A percentile compares a stretch with the other conserved stretches of the same genome.
Conservation (phyloP, 2,888 invertebrate genomes). For the Tetragnatha montana region DNA sequence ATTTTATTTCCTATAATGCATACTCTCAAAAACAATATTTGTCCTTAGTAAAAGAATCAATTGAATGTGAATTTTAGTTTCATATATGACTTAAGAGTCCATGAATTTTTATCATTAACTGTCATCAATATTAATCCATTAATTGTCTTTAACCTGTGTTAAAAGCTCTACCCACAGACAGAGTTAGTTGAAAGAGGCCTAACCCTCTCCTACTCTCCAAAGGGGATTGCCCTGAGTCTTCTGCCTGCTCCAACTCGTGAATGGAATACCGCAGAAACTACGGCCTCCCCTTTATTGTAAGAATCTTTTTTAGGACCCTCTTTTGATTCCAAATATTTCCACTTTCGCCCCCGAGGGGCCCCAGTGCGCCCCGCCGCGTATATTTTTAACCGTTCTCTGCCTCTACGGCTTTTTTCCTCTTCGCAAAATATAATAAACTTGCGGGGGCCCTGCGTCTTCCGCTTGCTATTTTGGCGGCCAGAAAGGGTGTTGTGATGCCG, state of each 20-base stretch:
- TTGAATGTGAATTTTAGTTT: no score
- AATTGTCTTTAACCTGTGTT: not conserved
- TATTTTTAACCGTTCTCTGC: conserved; percentile 49
- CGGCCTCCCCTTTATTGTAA: conserved; percentile 40
- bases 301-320: conserved; percentile 39
- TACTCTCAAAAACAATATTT: no score
- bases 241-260: conserved; percentile 8
- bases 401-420: not conserved
- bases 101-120: no score
- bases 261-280: conserved; percentile 56
- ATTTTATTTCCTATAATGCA: no score
- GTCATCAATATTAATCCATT: not conserved
- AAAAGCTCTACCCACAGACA: not conserved
- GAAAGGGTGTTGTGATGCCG: conserved; percentile 50
- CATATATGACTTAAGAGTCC: no score
- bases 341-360: conserved; percentile 6
- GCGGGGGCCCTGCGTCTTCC: conserved; percentile 26
- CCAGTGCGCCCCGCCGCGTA: conserved; percentile 35
- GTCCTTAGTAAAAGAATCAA: no score
- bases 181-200: conserved; percentile 3
- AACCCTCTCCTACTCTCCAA: not conserved
- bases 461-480: conserved; percentile 52
- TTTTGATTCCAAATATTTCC: conserved; percentile 35
- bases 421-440: conserved; percentile 68
- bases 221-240: conserved; percentile 39